phyloP scores from a whole-genome alignment of 2,113 vertebrate genomes.

The Orycteropus afer region DNA sequence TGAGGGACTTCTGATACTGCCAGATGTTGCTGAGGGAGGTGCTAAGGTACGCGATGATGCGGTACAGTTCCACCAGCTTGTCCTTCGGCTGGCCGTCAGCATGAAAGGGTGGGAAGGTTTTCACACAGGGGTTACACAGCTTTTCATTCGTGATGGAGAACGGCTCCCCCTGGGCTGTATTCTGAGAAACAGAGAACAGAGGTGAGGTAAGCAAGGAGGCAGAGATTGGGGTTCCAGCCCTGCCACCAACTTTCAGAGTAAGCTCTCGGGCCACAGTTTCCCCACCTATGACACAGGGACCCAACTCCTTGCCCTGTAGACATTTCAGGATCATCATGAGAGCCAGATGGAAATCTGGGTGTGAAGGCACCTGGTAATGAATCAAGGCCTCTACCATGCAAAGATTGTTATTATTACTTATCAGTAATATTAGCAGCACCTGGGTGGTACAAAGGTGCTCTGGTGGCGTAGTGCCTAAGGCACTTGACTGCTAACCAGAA shows the following conservation, averaged over 20 bases:
- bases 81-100: constrained; percentile 82
- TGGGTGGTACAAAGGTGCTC: no score
- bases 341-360: neutral
- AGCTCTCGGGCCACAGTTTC: neutral
- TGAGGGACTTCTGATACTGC: constrained; percentile 81
- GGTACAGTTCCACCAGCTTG: constrained; percentile 86
- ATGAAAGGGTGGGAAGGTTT: constrained; percentile 83
- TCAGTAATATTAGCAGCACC: no score
- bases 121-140: constrained; percentile 77
- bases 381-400: rapidly evolving
- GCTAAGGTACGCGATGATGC: constrained; percentile 83
- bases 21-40: constrained; percentile 86
- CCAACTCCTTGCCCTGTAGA: neutral
- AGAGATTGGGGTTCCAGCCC: neutral
- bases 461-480: no score
- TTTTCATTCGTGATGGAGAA: constrained; percentile 83
- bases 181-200: constrained; percentile 68
- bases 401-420: neutral
- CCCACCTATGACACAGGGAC: neutral
- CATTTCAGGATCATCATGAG: neutral
- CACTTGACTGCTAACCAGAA: neutral
- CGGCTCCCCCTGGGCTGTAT: constrained; percentile 84
- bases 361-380: neutral
- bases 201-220: neutral
- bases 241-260: neutral